phyloP scores from a whole-genome alignment of 1,140 invertebrate genomes.

The Amyelois transitella region DNA sequence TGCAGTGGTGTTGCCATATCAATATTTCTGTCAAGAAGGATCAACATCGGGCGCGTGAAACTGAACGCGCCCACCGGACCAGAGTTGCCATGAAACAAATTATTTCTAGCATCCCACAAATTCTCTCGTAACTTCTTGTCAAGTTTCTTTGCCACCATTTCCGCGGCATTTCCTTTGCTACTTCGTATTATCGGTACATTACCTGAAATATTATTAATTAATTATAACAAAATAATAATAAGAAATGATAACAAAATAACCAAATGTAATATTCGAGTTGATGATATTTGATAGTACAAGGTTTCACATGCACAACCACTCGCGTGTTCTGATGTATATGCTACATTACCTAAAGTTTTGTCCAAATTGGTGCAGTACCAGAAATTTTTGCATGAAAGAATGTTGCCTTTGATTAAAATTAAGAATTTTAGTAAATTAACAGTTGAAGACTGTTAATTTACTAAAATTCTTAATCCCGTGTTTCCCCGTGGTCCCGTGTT shows the following conservation, averaged over 20 bases:
- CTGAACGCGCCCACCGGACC: constrained; percentile 85
- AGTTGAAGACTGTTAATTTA: too few species aligned
- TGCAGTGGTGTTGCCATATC: constrained; percentile 98
- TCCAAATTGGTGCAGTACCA: too few species aligned
- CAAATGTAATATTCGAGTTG: too few species aligned
- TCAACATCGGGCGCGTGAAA: constrained; percentile 94
- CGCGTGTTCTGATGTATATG: too few species aligned
- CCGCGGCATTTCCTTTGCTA: constrained; percentile 96
- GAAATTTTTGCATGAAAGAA: too few species aligned
- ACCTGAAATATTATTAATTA: constrained; percentile 67
- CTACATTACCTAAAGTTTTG: too few species aligned
- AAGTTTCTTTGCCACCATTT: constrained; percentile 97
- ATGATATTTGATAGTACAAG: too few species aligned
- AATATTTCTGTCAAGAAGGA: constrained; percentile 95
- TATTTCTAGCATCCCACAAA: constrained; percentile 96
- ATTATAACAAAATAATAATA: constrained; percentile 11
- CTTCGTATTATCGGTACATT: constrained; percentile 97
- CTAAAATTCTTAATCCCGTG: too few species aligned
- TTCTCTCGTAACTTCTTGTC: constrained; percentile 98
- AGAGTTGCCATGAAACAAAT: constrained; percentile 92
- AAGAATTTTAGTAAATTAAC: too few species aligned
- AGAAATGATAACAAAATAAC: constrained; percentile 1
- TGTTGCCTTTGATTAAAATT: too few species aligned
- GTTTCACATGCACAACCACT: too few species aligned
- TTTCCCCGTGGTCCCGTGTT: too few species aligned